These are phyloP conservation scores for Telmatherina bonti DNA, from an alignment of 2,797 vertebrate genomes.

Conservation along the genomic window DNA sequence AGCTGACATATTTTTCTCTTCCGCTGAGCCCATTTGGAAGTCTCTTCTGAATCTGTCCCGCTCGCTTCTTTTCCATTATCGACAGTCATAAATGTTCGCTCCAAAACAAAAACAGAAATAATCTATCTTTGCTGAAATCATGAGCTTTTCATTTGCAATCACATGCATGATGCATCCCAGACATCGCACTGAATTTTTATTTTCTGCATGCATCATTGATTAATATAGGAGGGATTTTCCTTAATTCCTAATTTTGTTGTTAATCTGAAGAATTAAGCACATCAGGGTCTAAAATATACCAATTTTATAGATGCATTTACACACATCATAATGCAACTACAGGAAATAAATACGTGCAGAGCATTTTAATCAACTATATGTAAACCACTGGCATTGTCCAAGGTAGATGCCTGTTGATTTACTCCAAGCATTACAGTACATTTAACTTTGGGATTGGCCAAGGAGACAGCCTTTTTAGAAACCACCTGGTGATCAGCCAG, in stretches of 20 bases:
- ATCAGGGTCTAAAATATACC: background rate
- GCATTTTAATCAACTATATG: conserved; percentile 46
- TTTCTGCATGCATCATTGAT: background rate
- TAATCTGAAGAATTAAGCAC: conserved; percentile 17
- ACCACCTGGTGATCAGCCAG: conserved; percentile 39
- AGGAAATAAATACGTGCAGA: conserved; percentile 29
- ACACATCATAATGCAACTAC: conserved; percentile 40
- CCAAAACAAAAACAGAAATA: conserved; percentile 11
- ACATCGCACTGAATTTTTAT: conserved; percentile 20
- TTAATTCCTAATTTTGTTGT: conserved; percentile 8
- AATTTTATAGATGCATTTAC: conserved; percentile 19
- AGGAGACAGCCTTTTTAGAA: conserved; percentile 20
- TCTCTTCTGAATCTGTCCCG: conserved; percentile 36
- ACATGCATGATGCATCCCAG: conserved; percentile 22
- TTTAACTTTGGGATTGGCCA: conserved; percentile 44
- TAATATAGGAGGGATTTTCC: background rate
- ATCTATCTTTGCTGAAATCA: conserved; percentile 23
- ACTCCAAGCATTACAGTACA: conserved; percentile 37
- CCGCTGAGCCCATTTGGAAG: conserved; percentile 53
- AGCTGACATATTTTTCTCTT: conserved; percentile 61
- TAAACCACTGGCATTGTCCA: conserved; percentile 27
- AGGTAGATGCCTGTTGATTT: conserved; percentile 41
- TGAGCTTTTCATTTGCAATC: conserved; percentile 27
- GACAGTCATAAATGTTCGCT: conserved; percentile 43
- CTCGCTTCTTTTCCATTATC: conserved; percentile 27